Conservation (phyloP, 2,888 invertebrate species). For the Leucophenga montana region DNA sequence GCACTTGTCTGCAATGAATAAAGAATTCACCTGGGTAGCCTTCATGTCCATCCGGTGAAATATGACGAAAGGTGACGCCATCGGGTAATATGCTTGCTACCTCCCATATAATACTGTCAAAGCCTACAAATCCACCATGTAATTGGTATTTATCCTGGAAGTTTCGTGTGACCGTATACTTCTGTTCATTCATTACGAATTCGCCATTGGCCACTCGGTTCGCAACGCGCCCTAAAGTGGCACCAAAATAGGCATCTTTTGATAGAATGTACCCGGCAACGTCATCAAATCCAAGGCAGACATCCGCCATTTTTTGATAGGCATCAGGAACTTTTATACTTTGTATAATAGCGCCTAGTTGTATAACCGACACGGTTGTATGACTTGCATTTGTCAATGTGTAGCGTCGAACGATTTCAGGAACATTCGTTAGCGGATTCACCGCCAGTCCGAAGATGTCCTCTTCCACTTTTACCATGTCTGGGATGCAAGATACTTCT, state of each 20-base stretch:
- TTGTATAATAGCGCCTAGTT: conserved; percentile 84
- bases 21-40: conserved; percentile 82
- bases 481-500: no score
- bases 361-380: conserved; percentile 66
- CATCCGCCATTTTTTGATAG: conserved; percentile 81
- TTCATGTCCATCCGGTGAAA: conserved; percentile 86
- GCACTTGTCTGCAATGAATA: no score
- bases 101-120: conserved; percentile 86
- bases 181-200: conserved; percentile 80
- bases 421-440: conserved; percentile 62
- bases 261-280: conserved; percentile 70
- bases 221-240: conserved; percentile 89
- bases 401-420: conserved; percentile 62
- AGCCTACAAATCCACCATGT: conserved; percentile 89
- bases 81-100: conserved; percentile 56
- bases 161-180: conserved; percentile 82
- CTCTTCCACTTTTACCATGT: conserved; percentile 59
- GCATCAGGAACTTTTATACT: conserved; percentile 84
- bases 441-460: conserved; percentile 67
- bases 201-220: conserved; percentile 85
- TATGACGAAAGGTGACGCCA: conserved; percentile 81
- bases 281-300: conserved; percentile 87
- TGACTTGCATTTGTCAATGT: conserved; percentile 62
- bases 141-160: conserved; percentile 80
- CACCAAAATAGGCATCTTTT: conserved; percentile 87